phyloP scores from a whole-genome alignment of 2,113 vertebrate species.

The Terrapene triunguis region DNA sequence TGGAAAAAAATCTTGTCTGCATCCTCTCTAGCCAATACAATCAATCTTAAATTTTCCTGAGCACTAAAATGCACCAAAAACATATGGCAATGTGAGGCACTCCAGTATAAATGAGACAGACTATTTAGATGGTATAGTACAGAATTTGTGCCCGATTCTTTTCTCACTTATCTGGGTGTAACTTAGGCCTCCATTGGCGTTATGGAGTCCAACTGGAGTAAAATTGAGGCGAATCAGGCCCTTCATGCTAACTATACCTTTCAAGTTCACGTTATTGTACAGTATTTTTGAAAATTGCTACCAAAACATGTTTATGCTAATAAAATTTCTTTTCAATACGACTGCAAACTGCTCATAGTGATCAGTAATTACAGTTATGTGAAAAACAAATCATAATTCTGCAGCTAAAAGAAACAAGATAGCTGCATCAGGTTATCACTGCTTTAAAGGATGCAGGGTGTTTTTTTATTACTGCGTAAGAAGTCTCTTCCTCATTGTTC shows the following conservation, averaged over 20 bases:
- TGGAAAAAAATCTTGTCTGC: neutral
- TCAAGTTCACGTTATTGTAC: neutral
- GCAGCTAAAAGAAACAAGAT: neutral
- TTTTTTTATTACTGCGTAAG: neutral
- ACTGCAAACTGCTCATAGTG: neutral
- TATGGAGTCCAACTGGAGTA: neutral
- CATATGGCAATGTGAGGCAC: neutral
- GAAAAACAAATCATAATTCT: neutral
- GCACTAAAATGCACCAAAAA: neutral
- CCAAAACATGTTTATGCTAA: neutral
- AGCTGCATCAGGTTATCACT: fast-evolving
- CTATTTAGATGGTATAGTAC: neutral
- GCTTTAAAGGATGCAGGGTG: neutral
- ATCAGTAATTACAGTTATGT: fast-evolving
- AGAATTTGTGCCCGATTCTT: neutral
- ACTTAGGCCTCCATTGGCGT: neutral
- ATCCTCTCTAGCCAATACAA: neutral
- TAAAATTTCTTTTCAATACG: neutral
- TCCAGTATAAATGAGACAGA: neutral
- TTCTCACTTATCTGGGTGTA: neutral
- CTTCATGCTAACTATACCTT: neutral
- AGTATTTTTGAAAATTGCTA: neutral
- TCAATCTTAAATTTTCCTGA: neutral
- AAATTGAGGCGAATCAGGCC: neutral
- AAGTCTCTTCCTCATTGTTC: neutral